Conservation (phyloP, 1,140 invertebrate species). For the Helicoverpa zea region DNA sequence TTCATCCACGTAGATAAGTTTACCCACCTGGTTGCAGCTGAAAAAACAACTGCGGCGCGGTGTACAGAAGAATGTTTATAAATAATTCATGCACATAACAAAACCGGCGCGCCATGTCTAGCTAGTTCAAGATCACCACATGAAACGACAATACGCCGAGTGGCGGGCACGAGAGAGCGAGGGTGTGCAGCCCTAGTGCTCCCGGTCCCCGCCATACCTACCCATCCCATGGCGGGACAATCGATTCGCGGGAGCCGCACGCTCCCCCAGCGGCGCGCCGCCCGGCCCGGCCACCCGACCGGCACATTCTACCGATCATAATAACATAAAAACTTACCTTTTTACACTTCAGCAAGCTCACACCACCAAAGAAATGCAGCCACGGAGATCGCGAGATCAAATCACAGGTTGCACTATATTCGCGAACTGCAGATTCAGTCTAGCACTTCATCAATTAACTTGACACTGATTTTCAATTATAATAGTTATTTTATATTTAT, state of each 20-base stretch:
- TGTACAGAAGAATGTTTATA: constrained; percentile 61
- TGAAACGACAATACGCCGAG: constrained; percentile 55
- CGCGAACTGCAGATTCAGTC: constrained; percentile 38
- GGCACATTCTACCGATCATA: constrained; percentile 66
- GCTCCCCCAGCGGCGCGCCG: constrained; percentile 69
- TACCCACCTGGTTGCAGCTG: constrained; percentile 46
- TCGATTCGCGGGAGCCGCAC: constrained; percentile 68
- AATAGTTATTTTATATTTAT: constrained; percentile 56
- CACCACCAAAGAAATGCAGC: constrained; percentile 77
- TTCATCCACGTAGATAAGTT: constrained; percentile 25
- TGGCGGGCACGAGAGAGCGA: constrained; percentile 55
- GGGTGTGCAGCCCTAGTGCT: constrained; percentile 56
- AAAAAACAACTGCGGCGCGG: constrained; percentile 49
- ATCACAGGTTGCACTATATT: constrained; percentile 68
- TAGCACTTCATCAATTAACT: constrained; percentile 75
- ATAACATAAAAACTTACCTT: constrained; percentile 80
- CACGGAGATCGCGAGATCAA: constrained; percentile 77
- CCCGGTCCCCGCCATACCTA: constrained; percentile 32
- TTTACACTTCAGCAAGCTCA: constrained; percentile 76
- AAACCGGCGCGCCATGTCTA: constrained; percentile 50
- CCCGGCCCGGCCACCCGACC: constrained; percentile 58
- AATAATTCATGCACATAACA: constrained; percentile 67
- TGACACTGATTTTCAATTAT: constrained; percentile 68
- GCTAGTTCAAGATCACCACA: constrained; percentile 63
- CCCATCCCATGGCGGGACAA: constrained; percentile 65